Base-by-base conservation (phyloP, 2,113 vertebrate species). In the Solea solea region DNA sequence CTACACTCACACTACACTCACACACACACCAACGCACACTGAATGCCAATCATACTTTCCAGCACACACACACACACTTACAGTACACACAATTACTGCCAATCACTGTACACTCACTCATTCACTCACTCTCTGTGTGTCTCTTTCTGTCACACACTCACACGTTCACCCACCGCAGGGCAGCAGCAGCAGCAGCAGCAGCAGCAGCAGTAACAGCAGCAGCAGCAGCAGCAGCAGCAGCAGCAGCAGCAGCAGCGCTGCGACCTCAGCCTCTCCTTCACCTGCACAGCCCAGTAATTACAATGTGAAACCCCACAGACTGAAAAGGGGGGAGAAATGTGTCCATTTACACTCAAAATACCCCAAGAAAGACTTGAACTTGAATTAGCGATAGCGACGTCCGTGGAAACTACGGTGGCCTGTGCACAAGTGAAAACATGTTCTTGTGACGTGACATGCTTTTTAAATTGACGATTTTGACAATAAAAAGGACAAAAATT, bases 221-320 rank as follows among this genome's bases (percentile, higher is more conserved):
- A 21, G 21, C 21, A 21, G 21, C 21, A 21, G 21, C 21, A 21
- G 21, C 21, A 21, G 21, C 21, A 21, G 21, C 21, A 21, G 21
- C 21, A 21, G 21, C 21, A 21, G 21, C 21, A 21, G 52, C 68
- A 74, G 54, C 61, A 39, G 45, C 65, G 51, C 65, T 69, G 73
- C 41, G 25, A 80, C 72, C 73, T 82, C 73, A 78, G 78, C 80
- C 65, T 78, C 76, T 86, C 77, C 72, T 81, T 67, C 76, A 78
- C 74, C 80, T 82, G 77, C 58, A 76, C 75, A 82, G 66, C 54
- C 59, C 74, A 67, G 83, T 85, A 90, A 90, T 87, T 90, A 90
- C 62, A 74, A 66, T 52, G 66, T 83, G 77, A 85, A 83, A 85
- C 21, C 72, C 71, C 55, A 71, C 64, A 53, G 74, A 45, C 75